A percentile compares a stretch with the other conserved stretches of the same genome.
Conservation (phyloP, 1,140 invertebrate genomes). For the Hyposmocoma kahamanoa region DNA sequence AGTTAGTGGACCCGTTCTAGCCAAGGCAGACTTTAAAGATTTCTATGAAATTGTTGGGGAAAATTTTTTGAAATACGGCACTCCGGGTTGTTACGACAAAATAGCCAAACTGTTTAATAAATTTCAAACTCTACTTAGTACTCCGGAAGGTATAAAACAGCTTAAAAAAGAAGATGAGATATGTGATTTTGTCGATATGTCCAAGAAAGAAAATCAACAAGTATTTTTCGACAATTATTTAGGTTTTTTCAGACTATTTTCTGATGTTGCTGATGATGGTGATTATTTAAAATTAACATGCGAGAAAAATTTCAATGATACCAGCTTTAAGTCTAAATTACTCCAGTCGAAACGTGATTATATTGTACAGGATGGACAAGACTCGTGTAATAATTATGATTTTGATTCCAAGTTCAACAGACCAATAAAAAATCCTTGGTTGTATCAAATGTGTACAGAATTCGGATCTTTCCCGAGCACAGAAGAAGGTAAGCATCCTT, state of each 20-base stretch:
- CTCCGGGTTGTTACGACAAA: background rate
- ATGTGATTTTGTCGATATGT: background rate
- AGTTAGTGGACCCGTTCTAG: conserved; percentile 79
- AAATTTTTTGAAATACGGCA: conserved; percentile 6
- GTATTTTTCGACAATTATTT: background rate
- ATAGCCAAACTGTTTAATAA: conserved; percentile 1
- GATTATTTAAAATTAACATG: background rate
- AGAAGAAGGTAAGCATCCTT: conserved; percentile 75
- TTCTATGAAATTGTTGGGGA: conserved; percentile 6
- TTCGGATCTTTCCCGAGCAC: conserved; percentile 85
- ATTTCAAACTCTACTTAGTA: conserved; percentile 2
- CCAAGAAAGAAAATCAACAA: background rate
- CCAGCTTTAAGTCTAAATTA: no score
- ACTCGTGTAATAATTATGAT: no score
- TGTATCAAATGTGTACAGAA: conserved; percentile 85
- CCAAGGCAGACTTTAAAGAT: conserved; percentile 74
- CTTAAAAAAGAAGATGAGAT: conserved; percentile 4
- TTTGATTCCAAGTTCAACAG: no score
- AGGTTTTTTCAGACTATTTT: background rate
- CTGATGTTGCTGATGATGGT: background rate
- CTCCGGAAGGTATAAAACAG: background rate
- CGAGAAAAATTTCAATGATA: background rate
- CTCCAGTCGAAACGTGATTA: no score
- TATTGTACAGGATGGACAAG: no score
- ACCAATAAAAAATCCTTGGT: no score